Percentiles rank a stretch among this genome's conserved stretches.
phyloP scores from a whole-genome alignment of 2,888 invertebrate species.

The Leptogaster cylindrica region DNA sequence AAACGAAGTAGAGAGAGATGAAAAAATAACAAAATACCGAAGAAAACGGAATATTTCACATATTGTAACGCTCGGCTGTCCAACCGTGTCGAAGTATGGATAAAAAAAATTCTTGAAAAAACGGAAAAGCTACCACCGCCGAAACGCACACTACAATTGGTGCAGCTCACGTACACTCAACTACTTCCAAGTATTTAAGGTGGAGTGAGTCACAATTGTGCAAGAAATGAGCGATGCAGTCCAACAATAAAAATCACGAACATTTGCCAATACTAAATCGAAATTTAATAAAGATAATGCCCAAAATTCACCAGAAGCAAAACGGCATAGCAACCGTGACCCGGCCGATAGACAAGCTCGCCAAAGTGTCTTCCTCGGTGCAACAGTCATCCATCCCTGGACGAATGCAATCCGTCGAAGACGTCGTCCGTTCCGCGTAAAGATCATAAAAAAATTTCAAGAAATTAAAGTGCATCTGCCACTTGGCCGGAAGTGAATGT shows the following conservation, averaged over 20 bases:
- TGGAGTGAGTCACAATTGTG: too few relatives aligned
- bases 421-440: neutral
- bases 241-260: too few relatives aligned
- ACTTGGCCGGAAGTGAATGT: conserved; percentile 34
- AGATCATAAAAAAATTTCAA: neutral
- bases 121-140: too few relatives aligned
- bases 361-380: too few relatives aligned
- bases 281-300: neutral
- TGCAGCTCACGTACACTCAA: too few relatives aligned
- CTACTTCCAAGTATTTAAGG: too few relatives aligned
- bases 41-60: conserved; percentile 44
- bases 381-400: too few relatives aligned
- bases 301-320: neutral
- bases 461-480: conserved; percentile 5
- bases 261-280: too few relatives aligned
- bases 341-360: too few relatives aligned
- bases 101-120: conserved; percentile 18
- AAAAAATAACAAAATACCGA: conserved; percentile 18
- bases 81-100: conserved; percentile 42
- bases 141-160: too few relatives aligned
- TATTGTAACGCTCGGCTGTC: conserved; percentile 47
- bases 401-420: too few relatives aligned
- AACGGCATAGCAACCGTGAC: neutral
- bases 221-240: too few relatives aligned
- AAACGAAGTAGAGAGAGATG: conserved; percentile 8